These are phyloP conservation scores for human (Homo sapiens) DNA, from an alignment of 2,113 vertebrate genomes.

Conservation along the genomic window DNA sequence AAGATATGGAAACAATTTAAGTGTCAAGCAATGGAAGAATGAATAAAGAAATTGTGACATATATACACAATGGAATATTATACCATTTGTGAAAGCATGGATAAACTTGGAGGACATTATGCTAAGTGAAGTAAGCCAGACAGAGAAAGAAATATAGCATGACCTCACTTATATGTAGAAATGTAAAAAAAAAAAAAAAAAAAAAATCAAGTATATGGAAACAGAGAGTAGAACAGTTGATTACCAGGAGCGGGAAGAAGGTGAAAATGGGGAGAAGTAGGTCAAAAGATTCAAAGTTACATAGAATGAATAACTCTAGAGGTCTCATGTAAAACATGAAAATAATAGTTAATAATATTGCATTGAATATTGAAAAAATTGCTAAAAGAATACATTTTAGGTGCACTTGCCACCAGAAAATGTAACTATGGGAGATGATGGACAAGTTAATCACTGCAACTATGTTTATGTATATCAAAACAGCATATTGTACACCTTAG, in stretches of 20 bases:
- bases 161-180: not conserved
- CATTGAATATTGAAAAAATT: not conserved
- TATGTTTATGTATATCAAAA: not conserved
- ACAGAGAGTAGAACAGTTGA: not conserved
- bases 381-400: not conserved
- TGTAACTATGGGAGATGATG: not conserved
- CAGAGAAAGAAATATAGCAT: not conserved
- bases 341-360: not conserved
- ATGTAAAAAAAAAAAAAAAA: not conserved
- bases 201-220: no score
- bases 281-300: not conserved
- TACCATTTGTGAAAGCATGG: not conserved
- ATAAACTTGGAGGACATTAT: not conserved
- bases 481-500: not conserved
- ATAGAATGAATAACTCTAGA: not conserved
- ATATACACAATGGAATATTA: not conserved
- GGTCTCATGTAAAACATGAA: not conserved
- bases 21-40: not conserved
- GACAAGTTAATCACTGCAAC: not conserved
- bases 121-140: not conserved
- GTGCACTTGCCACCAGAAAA: not conserved
- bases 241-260: accelerated
- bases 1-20: not conserved
- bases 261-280: not conserved
- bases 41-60: not conserved